phyloP scores from a whole-genome alignment of 2,797 vertebrate genomes.

The Danio jaintianensis region DNA sequence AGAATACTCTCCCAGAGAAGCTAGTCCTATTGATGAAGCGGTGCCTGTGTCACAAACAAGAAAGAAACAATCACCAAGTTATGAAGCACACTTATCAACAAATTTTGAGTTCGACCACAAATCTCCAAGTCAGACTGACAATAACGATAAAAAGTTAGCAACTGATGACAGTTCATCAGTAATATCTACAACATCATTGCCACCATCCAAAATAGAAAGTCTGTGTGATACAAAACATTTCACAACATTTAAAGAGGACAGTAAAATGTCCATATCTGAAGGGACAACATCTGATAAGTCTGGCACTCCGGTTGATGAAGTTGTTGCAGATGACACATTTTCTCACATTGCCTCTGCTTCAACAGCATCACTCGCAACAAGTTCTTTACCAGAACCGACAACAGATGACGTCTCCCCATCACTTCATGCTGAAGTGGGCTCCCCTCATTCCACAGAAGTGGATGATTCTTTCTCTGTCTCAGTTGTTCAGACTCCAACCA shows the following conservation, averaged over 20 bases:
- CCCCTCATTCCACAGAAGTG: slow-evolving; percentile 96
- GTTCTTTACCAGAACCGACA: slow-evolving; percentile 94
- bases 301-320: slow-evolving; percentile 92
- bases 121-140: slow-evolving; percentile 65
- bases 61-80: slow-evolving; percentile 79
- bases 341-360: slow-evolving; percentile 96
- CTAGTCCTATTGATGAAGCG: slow-evolving; percentile 89
- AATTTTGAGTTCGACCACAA: slow-evolving; percentile 64
- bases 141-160: slow-evolving; percentile 73
- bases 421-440: slow-evolving; percentile 95
- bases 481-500: slow-evolving; percentile 94
- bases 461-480: slow-evolving; percentile 99
- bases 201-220: slow-evolving; percentile 77
- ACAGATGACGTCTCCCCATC: slow-evolving; percentile 93
- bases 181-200: slow-evolving; percentile 66
- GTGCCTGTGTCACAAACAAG: slow-evolving; percentile 83
- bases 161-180: slow-evolving; percentile 70
- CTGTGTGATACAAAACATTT: slow-evolving; percentile 80
- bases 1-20: slow-evolving; percentile 83
- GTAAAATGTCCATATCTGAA: slow-evolving; percentile 98
- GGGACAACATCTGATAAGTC: slow-evolving; percentile 96
- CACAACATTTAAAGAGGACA: slow-evolving; percentile 90
- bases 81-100: slow-evolving; percentile 76
- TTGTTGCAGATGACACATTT: slow-evolving; percentile 93
- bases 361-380: slow-evolving; percentile 93